Conservation (phyloP, 1,140 invertebrate species). For the Cyphomyrmex costatus region DNA sequence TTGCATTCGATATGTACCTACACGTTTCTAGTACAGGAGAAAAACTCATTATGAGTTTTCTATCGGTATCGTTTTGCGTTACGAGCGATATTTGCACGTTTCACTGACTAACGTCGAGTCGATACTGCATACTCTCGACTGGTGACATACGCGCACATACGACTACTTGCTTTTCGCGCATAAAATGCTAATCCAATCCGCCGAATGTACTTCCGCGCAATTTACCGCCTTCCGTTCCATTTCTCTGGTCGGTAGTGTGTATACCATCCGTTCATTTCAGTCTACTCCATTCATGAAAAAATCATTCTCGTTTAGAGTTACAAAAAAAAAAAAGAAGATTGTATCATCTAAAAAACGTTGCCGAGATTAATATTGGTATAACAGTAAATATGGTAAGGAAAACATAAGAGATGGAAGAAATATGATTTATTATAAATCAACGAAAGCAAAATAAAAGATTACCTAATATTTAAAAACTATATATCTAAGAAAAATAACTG, state of each 20-base stretch:
- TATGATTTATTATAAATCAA: neutral
- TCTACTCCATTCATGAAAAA: slow-evolving; percentile 51
- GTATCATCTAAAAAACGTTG: neutral
- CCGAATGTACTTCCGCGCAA: slow-evolving; percentile 57
- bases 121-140: neutral
- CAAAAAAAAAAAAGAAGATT: neutral
- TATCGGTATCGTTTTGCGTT: slow-evolving; percentile 15
- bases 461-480: neutral
- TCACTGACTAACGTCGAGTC: neutral
- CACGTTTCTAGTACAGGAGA: neutral
- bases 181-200: slow-evolving; percentile 60
- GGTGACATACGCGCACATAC: slow-evolving; percentile 12
- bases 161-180: neutral
- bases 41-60: slow-evolving; percentile 34
- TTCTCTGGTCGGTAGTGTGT: slow-evolving; percentile 4
- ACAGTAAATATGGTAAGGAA: neutral
- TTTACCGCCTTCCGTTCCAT: slow-evolving; percentile 60
- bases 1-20: neutral
- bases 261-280: slow-evolving; percentile 36
- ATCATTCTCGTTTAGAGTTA: slow-evolving; percentile 26
- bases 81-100: slow-evolving; percentile 36
- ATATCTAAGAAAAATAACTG: neutral
- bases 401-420: neutral
- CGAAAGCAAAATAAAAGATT: neutral
- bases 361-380: neutral